Conservation (phyloP, 2,888 invertebrate genomes). For the Oithona nana region DNA sequence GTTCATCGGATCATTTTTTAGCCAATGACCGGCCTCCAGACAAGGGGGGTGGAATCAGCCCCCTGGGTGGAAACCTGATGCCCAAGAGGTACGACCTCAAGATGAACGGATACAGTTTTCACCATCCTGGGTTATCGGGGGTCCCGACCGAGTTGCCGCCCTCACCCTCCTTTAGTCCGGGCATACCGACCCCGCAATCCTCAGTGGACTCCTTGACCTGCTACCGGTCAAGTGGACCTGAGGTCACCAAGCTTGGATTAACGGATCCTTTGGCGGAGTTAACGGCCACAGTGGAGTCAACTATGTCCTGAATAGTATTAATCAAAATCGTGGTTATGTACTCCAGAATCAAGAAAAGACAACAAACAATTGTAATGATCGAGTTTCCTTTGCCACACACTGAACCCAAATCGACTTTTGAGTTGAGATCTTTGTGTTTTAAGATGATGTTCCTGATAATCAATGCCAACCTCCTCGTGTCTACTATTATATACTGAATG, state of each 20-base stretch:
- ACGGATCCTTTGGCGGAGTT: not conserved
- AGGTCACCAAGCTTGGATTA: not conserved
- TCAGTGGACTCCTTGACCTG: not conserved
- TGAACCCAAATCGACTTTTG: not conserved
- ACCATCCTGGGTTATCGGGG: not conserved
- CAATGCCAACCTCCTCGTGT: not conserved
- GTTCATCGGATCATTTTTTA: conserved; percentile 14
- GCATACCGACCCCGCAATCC: not conserved
- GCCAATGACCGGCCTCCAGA: conserved; percentile 15
- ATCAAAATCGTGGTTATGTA: not conserved
- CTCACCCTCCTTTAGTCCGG: not conserved
- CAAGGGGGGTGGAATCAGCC: conserved; percentile 8
- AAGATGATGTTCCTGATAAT: not conserved
- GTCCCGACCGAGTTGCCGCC: not conserved
- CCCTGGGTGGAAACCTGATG: not conserved
- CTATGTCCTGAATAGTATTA: not conserved
- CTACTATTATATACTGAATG: too few species aligned
- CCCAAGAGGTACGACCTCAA: not conserved
- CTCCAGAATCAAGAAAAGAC: not conserved
- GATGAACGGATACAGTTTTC: not conserved
- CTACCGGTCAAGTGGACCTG: too few species aligned
- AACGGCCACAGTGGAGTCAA: not conserved
- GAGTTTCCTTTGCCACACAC: not conserved
- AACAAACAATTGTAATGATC: not conserved
- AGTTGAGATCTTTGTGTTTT: too few species aligned